Base-by-base conservation (phyloP, 23 tunicate species). In the Oikopleura albicans region DNA sequence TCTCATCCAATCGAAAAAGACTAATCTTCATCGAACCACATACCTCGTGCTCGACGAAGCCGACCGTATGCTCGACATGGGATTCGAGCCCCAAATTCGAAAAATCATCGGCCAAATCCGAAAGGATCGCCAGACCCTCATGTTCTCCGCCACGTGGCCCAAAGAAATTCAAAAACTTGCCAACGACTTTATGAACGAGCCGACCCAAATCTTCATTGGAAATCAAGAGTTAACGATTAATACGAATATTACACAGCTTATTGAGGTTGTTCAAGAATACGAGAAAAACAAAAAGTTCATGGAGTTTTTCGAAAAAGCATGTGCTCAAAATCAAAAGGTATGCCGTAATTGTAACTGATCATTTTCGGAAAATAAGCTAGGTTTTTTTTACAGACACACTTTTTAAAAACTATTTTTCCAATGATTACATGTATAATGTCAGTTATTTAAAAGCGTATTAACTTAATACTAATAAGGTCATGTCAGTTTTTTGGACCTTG, bases 131-230 rank as follows among this genome's bases (percentile, higher is more conserved):
- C 99, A 95, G 87, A 84, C 91, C 4, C 87, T 92, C 0, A 89
- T 93, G 98, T 95, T 91, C 89, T 88, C 91, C 57, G 99, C 99
- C 22, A 95, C 99, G 66, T 95, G 99, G 99, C 99, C 99, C 1
- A 40, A 40, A 16, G 91, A 88, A 86, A 85, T 95, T 37, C 91
- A 85, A 36, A 41, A 87, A 0, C 63, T 95, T 33, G 98, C 96
- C 0, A 27, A 66, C 0, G 86, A 86, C 34, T 91, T 56, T 40
- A 59, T 95, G 66, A 66, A 86, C 1, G 90, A 84, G 33, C 88
- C 86, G 27, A 85, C 87, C 12, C 92, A 84, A 83, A 66, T 88
- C 59, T 86, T 85, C 71, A 84, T 95, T 29, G 99, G 99, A 37
- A 86, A 94, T 4, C 41, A 85, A 29, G 91, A 95, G 22, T 75